Evolutionary conservation across 1,140 invertebrate genomes (phyloP), one percentile per base, ranked within the genome.

Genomic region (Dendrolimus punctatus): DNA sequence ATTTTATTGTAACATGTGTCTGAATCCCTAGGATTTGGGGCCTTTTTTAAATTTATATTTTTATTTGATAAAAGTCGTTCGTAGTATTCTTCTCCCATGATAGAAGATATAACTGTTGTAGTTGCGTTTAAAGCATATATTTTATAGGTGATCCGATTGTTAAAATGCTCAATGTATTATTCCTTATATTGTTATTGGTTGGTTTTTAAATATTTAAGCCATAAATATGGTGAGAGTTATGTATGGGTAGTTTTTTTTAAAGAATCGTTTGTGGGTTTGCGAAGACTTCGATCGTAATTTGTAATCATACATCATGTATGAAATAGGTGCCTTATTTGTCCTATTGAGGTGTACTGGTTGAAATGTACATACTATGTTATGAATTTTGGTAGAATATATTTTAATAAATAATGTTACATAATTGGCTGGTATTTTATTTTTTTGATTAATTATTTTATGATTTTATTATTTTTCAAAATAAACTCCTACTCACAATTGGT

Each of bases 311-410:
- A 42, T 60, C 57, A 56, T 47, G 44, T 55, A 55, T 48, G 57
- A 57, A 64, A 69, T 71, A 71, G 71, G 76, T 82, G 79, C 79
- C 79, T 81, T 82, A 73, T 72, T 23, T 67, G 63, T 71, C 66
- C 63, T 75, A 64, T 60, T 65, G 58, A 71, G 75, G 78, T 80
- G 76, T 76, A 81, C 75, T 81, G 80, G 82, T 80, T 64, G 71
- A 62, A 64, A 60, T 79, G 78, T 84, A 80, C 70, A 77, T 84
- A 84, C 73, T 71, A 79, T 79, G 79, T 85, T 85, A 80, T 73
- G 76, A 78, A 64, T 66, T 81, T 80, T 76, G 68, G 64, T 80
- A 78, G 68, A 76, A 64, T 76, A 77, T 83, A 80, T 83, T 76
- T 71, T 70, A 76, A 72, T 74, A 82, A 82, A 73, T 77, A 80